These are phyloP conservation scores for Charina bottae DNA, from an alignment of 2,113 vertebrate species.

Conservation along the genomic window DNA sequence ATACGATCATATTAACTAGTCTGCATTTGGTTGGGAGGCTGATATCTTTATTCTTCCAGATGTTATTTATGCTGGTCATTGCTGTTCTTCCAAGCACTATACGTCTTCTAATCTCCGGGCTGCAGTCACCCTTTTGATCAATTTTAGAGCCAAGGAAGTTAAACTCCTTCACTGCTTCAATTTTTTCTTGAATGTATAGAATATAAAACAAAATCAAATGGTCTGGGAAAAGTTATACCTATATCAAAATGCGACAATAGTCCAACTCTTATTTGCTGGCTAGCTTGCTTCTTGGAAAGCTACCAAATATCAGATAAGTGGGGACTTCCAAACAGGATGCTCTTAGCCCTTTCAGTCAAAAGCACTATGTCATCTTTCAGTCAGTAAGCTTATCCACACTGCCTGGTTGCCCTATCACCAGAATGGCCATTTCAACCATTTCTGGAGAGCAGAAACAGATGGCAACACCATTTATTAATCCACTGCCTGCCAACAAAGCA, in stretches of 20 bases:
- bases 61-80: no score
- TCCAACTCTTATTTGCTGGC: conserved; percentile 13
- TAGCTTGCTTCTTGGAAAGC: conserved; percentile 37
- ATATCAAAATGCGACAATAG: background rate
- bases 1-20: no score
- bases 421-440: background rate
- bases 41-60: no score
- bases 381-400: background rate
- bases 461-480: background rate
- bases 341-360: background rate
- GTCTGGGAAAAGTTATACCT: background rate
- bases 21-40: no score
- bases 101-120: no score
- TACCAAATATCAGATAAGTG: conserved; percentile 18
- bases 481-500: background rate
- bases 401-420: background rate
- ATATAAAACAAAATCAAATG: conserved; percentile 5
- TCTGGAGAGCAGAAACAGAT: background rate
- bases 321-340: background rate
- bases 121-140: no score
- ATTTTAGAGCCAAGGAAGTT: no score
- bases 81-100: no score
- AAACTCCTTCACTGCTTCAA: no score
- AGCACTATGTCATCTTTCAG: background rate
- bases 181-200: background rate